Conservation (phyloP, 2,888 invertebrate species). For the Tridacna crocea region DNA sequence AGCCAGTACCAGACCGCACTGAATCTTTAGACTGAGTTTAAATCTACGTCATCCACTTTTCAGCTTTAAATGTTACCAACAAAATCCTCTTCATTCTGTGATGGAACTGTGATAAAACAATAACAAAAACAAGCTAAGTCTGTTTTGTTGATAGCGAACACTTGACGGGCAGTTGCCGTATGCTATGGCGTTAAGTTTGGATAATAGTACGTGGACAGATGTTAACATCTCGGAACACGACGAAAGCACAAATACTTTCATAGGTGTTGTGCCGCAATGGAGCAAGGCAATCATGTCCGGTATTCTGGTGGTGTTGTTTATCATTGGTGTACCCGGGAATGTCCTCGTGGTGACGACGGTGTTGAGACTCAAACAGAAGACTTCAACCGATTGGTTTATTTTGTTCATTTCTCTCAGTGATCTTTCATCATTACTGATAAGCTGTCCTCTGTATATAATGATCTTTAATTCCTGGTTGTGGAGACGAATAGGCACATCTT, state of each 20-base stretch:
- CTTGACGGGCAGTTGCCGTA: neutral
- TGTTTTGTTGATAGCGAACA: neutral
- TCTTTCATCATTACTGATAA: neutral
- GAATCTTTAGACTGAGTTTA: neutral
- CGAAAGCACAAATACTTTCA: neutral
- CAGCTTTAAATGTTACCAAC: neutral
- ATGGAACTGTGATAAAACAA: neutral
- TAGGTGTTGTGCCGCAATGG: neutral
- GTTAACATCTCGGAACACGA: neutral
- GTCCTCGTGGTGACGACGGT: slow-evolving; percentile 4
- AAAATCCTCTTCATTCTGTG: no score
- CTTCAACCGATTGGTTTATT: slow-evolving; percentile 2
- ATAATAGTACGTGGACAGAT: neutral
- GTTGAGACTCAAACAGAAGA: slow-evolving; percentile 3
- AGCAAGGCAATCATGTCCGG: neutral
- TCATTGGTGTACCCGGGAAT: neutral
- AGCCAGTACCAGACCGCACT: neutral
- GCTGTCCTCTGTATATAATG: slow-evolving; percentile 6
- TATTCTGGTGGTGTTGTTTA: neutral
- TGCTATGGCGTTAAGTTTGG: neutral
- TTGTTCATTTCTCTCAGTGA: slow-evolving; percentile 1
- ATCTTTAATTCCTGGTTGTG: neutral
- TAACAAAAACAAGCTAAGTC: neutral
- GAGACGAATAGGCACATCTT: neutral
- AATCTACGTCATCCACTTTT: neutral